These are phyloP conservation scores for Antedon bifida DNA, from an alignment of 35 echinoderm and acorn worm species.

Conservation along the genomic window DNA sequence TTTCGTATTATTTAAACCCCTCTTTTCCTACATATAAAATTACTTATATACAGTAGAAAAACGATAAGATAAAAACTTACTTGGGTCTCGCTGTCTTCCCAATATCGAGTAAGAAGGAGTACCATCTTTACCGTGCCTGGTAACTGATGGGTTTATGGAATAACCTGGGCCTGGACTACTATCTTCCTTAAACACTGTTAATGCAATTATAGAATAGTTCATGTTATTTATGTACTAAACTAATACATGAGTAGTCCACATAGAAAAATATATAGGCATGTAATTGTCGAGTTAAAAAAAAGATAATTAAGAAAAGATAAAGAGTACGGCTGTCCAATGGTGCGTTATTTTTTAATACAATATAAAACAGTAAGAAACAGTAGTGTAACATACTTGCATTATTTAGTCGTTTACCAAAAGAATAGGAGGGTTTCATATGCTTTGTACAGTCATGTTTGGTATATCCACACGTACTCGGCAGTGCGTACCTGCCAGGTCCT, in stretches of 20 bases:
- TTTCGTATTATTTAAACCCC: too few species aligned
- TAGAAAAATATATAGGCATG: too few species aligned
- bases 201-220: conserved; percentile 10
- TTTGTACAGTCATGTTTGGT: conserved; percentile 78
- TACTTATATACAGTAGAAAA: too few species aligned
- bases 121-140: conserved; percentile 82
- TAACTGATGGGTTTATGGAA: conserved; percentile 46
- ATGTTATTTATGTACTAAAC: not conserved
- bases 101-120: conserved; percentile 93
- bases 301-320: too few species aligned
- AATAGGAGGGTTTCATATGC: conserved; percentile 95
- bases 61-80: conserved; percentile 81
- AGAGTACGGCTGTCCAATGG: too few species aligned
- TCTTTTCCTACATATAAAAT: too few species aligned
- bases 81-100: conserved; percentile 87
- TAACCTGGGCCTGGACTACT: conserved; percentile 82
- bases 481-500: conserved; percentile 84
- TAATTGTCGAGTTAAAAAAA: too few species aligned
- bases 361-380: too few species aligned
- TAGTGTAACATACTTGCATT: conserved; percentile 70
- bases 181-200: conserved; percentile 84
- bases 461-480: conserved; percentile 70
- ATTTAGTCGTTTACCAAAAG: conserved; percentile 64
- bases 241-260: too few species aligned
- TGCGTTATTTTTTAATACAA: too few species aligned